Evolutionary conservation across 2,113 vertebrate species (phyloP), one percentile per base, ranked within the genome.

Genomic region (Ceyx melanurus): DNA sequence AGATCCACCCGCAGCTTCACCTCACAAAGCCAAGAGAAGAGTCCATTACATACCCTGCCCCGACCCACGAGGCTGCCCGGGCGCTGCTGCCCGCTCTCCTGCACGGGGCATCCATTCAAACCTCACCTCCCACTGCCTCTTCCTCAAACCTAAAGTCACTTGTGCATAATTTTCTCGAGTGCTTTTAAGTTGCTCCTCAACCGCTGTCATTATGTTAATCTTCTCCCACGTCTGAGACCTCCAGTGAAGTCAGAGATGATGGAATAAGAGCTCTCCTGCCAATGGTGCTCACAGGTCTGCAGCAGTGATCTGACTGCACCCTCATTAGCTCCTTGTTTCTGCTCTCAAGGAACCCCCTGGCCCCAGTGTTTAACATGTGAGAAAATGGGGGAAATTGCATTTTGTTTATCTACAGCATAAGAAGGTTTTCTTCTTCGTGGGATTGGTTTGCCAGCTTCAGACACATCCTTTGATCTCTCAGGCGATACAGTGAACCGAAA

Each of bases 101-200:
- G n/a, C 28, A 5, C 11, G 6, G n/a, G 67, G 58, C 29, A 20
- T 6, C 76, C 62, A 20, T 43, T 21, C 91, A 62, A 26, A 61
- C 25, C 57, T 13, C 5, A 51, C 20, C 76, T 28, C 6, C 35
- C 76, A 45, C 11, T 57, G 66, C 58, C 57, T 72, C 13, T 4
- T 31, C 81, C 66, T 31, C 42, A 12, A 28, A 46, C 26, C 68
- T 50, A 0, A 42, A 71, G 67, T 70, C 67, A 31, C 57, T 57
- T 7, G 11, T 19, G 28, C 42, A 57, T 15, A 29, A 72, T 91
- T 76, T 91, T 54, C 72, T 73, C 84, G 26, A 76, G 77, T 10
- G 35, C 65, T 66, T 77, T 22, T 9, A 56, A 64, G 77, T 3
- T 74, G 82, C n/a, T 90, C 87, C 94, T 92, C 80, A 54, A 77